Evolutionary conservation across 2,113 vertebrate species (phyloP), one percentile per base, ranked within the genome.

Genomic region (Clarias macrocephalus): DNA sequence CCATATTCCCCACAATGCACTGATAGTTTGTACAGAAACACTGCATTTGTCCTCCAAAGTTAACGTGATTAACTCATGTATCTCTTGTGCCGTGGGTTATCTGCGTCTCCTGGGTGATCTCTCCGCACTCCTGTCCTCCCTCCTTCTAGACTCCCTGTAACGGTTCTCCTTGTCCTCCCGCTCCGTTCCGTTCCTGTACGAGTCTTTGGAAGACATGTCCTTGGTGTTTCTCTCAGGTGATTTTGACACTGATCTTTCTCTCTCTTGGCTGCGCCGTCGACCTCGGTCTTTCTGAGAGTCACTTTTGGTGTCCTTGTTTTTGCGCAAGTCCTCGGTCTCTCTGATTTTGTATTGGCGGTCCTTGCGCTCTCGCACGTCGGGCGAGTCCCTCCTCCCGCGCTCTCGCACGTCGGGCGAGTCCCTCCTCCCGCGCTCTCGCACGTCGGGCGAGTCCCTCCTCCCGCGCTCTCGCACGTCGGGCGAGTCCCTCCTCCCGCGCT

Each of bases 171-270:
- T 91, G 87, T 92, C 89, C 18, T 90, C 81, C 57, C 92, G 94
- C 82, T 96, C 95, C 0, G 92, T 82, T 0, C 96, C 94, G 15
- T 96, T 96, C 87, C 94, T 91, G 89, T 91, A 89, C 9, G 85
- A 76, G 63, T 94, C 90, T 89, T 91, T 91, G 0, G 89, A 92
- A 42, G 91, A 91, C 3, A 91, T 82, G 5, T 94, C 92, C 57
- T 91, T 93, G 54, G 65, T 92, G 3, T 62, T 89, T 82, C 92
- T 91, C 87, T 96, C 96, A 25, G 88, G 85, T 0, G 95, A 97
- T 82, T 94, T 95, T 6, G 96, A 97, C 84, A 93, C 95, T 7
- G 96, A 96, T 56, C 94, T 92, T 5, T 93, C 92, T 92, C 89
- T 80, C 54, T 96, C 95, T 66, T 93, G 94, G 89, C 86, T 85